Percentiles rank a stretch among this genome's conserved stretches.
Conservation (phyloP, 2,113 vertebrate genomes). For the Connochaetes taurinus region DNA sequence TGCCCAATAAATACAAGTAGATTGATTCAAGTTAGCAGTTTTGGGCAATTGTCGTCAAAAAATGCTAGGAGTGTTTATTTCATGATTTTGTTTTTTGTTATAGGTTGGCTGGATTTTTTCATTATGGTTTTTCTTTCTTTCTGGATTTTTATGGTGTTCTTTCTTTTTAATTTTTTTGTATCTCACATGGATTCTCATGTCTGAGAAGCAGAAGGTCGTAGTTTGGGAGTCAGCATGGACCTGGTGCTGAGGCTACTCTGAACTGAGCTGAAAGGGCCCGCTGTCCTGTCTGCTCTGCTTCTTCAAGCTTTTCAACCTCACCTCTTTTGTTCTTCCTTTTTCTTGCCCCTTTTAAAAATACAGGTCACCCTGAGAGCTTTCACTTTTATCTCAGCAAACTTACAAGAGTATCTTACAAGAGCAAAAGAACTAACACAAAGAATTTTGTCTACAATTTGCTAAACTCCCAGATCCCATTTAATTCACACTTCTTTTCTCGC, state of each 20-base stretch:
- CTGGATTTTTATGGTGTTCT: background rate
- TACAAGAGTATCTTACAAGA: background rate
- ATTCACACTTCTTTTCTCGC: background rate
- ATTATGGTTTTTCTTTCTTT: background rate
- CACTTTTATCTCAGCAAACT: no score
- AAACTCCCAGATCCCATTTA: background rate
- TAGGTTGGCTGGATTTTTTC: background rate
- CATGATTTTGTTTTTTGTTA: background rate
- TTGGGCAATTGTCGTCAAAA: background rate
- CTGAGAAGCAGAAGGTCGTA: background rate
- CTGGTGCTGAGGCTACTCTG: background rate
- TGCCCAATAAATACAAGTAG: background rate
- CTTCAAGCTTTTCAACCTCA: background rate
- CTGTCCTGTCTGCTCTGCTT: background rate
- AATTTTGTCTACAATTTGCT: background rate
- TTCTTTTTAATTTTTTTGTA: background rate
- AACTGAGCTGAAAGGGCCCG: accelerated
- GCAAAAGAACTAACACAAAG: background rate
- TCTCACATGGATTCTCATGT: background rate
- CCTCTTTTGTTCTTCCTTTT: background rate
- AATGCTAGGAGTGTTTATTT: background rate
- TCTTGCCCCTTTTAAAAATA: background rate
- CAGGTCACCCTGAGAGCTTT: background rate
- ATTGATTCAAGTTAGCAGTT: background rate
- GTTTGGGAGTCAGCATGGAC: no score